Evolutionary conservation across 2,113 vertebrate genomes (phyloP).

Genomic region (Sterna hirundo): DNA sequence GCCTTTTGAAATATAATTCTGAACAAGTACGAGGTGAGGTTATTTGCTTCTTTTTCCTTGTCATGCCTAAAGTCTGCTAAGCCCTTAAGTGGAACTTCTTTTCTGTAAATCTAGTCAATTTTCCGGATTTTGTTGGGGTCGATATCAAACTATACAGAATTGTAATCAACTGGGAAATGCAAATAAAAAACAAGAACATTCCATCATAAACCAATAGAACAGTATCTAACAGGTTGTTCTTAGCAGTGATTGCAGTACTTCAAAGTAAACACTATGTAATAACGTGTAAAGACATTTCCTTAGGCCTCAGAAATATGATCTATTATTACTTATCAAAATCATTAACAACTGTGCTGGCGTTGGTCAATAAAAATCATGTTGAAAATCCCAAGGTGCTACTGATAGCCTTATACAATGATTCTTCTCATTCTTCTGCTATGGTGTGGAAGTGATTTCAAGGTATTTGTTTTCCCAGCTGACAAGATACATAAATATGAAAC

Average conservation of each 20-base stretch:
- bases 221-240: not conserved
- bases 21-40: not conserved
- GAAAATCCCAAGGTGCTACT: not conserved
- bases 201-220: not conserved
- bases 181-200: not conserved
- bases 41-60: not conserved
- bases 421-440: not conserved
- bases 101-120: not conserved
- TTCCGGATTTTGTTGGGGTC: not conserved
- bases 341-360: not conserved
- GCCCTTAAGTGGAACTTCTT: not conserved
- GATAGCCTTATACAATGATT: not conserved
- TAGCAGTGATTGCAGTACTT: not conserved
- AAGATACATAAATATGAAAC: slow-evolving; percentile 24
- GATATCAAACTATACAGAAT: not conserved
- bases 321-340: slow-evolving; percentile 18
- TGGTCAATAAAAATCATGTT: not conserved
- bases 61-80: not conserved
- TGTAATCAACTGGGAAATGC: not conserved
- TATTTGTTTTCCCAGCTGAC: slow-evolving; percentile 14
- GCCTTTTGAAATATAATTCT: not conserved
- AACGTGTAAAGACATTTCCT: not conserved
- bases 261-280: not conserved
- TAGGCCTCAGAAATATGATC: not conserved
- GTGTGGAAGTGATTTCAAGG: not conserved